phyloP scores from a whole-genome alignment of 2,113 vertebrate species.

The Rallus limicola region DNA sequence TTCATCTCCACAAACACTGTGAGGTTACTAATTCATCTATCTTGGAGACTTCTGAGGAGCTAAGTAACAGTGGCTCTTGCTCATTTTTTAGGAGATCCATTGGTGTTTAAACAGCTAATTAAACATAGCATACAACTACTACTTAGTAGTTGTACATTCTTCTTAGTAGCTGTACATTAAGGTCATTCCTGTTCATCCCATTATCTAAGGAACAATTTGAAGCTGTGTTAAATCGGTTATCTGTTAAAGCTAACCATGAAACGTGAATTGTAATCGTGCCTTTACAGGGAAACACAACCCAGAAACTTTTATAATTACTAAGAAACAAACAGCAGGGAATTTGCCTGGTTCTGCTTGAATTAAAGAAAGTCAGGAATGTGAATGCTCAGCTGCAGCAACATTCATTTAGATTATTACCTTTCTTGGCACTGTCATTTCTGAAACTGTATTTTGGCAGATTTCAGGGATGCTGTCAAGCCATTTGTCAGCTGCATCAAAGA shows the following conservation, averaged over 20 bases:
- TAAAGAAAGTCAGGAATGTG: not conserved
- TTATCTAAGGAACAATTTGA: not conserved
- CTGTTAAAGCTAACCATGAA: not conserved
- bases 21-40: not conserved
- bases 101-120: not conserved
- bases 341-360: not conserved
- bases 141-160: not conserved
- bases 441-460: slow-evolving; percentile 52
- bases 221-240: not conserved
- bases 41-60: not conserved
- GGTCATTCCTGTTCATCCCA: not conserved
- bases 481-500: slow-evolving; percentile 59
- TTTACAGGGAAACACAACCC: not conserved
- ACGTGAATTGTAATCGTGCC: not conserved
- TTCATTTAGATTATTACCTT: slow-evolving; percentile 28
- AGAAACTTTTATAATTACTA: not conserved
- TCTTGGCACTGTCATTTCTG: slow-evolving; percentile 18
- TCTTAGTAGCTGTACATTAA: not conserved
- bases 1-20: not conserved
- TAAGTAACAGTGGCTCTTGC: not conserved
- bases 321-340: not conserved
- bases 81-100: not conserved
- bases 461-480: slow-evolving; percentile 35
- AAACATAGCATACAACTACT: not conserved
- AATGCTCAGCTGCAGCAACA: not conserved